Base-by-base conservation (phyloP, 37 sponge, comb jelly and placozoan genomes). In the Diacarnus erythraeanus region DNA sequence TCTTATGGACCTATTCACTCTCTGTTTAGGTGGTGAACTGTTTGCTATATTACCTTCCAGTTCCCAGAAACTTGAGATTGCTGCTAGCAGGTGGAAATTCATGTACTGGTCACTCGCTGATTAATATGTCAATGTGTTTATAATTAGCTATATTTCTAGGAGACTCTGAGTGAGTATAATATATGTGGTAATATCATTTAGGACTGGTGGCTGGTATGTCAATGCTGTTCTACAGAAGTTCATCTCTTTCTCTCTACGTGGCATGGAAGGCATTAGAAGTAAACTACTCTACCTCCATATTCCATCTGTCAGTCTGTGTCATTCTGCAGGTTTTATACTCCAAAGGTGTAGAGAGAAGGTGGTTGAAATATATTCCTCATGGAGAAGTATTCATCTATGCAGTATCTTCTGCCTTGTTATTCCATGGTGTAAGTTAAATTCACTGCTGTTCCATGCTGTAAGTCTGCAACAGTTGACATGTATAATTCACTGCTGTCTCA, bases 141-240 rank as follows among this genome's bases (percentile, higher is more conserved):
- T n/a, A n/a, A n/a, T n/a, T n/a, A n/a, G n/a, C n/a, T n/a, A n/a
- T n/a, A n/a, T n/a, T n/a, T n/a, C n/a, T n/a, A n/a, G n/a, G n/a
- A n/a, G n/a, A n/a, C n/a, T n/a, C n/a, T n/a, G n/a, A n/a, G n/a
- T n/a, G n/a, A n/a, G n/a, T n/a, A n/a, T n/a, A n/a, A n/a, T n/a
- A n/a, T n/a, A n/a, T n/a, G n/a, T n/a, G n/a, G n/a, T n/a, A 47
- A 15, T 47, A 15, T 47, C 12, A 15, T 47, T 2, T 56, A 88
- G 89, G 80, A 60, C 23, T 74, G 22, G 40, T 83, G 22, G 89
- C 89, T 78, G 89, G 84, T 18, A 30, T 84, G 18, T 83, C 89
- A 5, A 74, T 89, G 89, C 10, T 43, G 29, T 65, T 79, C 38
- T 57, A 71, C 20, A 38, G 77, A 3, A 89, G 89, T 57, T 66